Conservation (phyloP, 2,113 vertebrate genomes). For the Polypterus senegalus region DNA sequence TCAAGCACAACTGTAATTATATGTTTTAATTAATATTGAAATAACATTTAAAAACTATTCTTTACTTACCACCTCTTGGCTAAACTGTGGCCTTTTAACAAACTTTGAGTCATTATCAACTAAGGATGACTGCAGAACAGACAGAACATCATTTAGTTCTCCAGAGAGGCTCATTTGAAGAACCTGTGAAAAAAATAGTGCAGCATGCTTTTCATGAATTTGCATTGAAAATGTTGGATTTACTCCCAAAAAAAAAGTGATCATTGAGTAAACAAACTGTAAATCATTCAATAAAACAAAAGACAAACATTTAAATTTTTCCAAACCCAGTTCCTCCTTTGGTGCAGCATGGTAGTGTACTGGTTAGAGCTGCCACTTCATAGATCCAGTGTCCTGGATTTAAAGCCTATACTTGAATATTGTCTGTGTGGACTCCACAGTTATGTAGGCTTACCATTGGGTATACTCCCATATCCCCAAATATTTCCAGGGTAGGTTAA, state of each 20-base stretch:
- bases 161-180: constrained; percentile 52
- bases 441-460: no score
- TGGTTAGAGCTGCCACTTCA: background rate
- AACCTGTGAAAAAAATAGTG: constrained; percentile 46
- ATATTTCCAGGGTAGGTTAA: no score
- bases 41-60: background rate
- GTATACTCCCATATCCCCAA: no score
- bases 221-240: background rate
- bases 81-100: constrained; percentile 63
- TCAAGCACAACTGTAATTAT: background rate
- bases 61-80: constrained; percentile 70
- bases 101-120: constrained; percentile 39
- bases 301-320: background rate
- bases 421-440: no score
- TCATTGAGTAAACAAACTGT: background rate
- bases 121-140: constrained; percentile 41
- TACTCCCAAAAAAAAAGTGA: background rate
- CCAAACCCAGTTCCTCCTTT: background rate
- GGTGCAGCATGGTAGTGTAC: background rate
- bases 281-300: background rate
- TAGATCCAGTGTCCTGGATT: no score
- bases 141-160: constrained; percentile 37
- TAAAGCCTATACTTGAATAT: no score
- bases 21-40: background rate
- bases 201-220: background rate